Conservation (phyloP, 2,888 invertebrate species). For the Agonopterix arenella region DNA sequence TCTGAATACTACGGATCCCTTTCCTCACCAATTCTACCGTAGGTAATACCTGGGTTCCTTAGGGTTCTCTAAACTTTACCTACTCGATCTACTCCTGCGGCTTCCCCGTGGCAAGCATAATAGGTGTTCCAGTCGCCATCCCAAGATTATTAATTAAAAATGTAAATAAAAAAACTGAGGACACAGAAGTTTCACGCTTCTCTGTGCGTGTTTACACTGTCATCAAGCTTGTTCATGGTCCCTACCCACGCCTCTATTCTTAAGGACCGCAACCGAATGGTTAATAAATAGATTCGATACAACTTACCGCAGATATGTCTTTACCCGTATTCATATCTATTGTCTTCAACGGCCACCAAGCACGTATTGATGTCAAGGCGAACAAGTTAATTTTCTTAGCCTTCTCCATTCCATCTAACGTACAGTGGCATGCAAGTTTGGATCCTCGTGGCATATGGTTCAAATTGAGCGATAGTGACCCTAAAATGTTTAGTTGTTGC, state of each 20-base stretch:
- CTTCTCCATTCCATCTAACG: conserved; percentile 48
- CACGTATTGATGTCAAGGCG: conserved; percentile 69
- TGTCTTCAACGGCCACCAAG: conserved; percentile 82
- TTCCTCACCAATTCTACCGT: not conserved
- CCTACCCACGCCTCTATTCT: too few relatives aligned
- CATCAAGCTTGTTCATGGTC: too few relatives aligned
- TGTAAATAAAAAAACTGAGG: too few relatives aligned
- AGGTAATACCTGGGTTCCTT: not conserved
- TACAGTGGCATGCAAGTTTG: conserved; percentile 60
- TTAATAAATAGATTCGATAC: not conserved
- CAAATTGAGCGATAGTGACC: conserved; percentile 77
- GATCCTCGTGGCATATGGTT: conserved; percentile 78
- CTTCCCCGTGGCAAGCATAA: too few relatives aligned
- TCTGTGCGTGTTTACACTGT: too few relatives aligned
- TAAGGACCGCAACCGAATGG: not conserved
- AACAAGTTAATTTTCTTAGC: conserved; percentile 80
- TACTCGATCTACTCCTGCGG: not conserved
- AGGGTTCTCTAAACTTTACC: not conserved
- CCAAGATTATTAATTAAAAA: too few relatives aligned
- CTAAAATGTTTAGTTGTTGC: conserved; percentile 46
- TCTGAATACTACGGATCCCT: too few relatives aligned
- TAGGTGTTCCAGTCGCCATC: too few relatives aligned
- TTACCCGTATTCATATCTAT: conserved; percentile 22
- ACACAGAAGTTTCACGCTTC: too few relatives aligned
- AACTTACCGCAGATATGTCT: not conserved